Conservation (phyloP, 2,113 vertebrate genomes). For the Etheostoma cragini region DNA sequence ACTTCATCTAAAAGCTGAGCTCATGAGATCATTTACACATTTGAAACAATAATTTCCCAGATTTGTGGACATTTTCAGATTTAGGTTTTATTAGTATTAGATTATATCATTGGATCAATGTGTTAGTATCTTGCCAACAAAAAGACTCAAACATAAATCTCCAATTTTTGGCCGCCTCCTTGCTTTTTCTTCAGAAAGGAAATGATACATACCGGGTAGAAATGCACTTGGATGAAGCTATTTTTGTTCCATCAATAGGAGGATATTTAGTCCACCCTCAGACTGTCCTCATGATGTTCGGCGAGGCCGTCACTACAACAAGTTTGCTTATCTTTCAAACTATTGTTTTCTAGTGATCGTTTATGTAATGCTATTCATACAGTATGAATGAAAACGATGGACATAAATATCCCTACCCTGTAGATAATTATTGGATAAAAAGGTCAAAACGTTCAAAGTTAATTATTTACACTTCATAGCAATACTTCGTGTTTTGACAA, state of each 20-base stretch:
- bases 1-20: background rate
- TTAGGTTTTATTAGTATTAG: background rate
- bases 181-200: constrained; percentile 39
- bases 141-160: background rate
- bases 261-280: constrained; percentile 71
- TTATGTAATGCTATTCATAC: constrained; percentile 37
- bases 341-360: constrained; percentile 57
- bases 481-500: too few species aligned
- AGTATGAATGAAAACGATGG: constrained; percentile 22
- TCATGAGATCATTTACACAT: background rate
- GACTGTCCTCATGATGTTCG: constrained; percentile 20
- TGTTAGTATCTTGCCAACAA: too few species aligned
- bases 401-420: constrained; percentile 35
- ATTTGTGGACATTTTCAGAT: background rate
- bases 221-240: constrained; percentile 39
- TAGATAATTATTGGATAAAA: constrained; percentile 19
- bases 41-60: background rate
- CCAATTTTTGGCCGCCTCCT: background rate
- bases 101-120: background rate
- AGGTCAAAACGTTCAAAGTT: constrained; percentile 47
- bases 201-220: constrained; percentile 26
- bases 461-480: background rate
- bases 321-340: constrained; percentile 71
- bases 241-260: constrained; percentile 72
- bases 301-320: constrained; percentile 29